Evolutionary conservation across 1,140 invertebrate species (phyloP).

Genomic region (Drosophila rufa): DNA sequence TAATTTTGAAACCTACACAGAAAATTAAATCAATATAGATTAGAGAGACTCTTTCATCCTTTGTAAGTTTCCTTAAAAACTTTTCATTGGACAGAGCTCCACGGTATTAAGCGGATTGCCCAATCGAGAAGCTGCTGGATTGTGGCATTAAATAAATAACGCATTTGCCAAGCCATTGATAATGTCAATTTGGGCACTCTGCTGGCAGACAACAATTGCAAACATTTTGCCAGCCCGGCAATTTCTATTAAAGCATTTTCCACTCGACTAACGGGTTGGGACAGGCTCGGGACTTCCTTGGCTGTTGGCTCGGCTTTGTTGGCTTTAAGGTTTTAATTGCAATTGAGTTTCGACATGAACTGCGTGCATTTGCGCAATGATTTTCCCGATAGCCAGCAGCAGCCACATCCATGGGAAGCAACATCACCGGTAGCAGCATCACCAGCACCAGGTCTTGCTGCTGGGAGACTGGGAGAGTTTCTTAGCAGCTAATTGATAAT

Average conservation of each 20-base stretch:
- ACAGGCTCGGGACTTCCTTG: slow-evolving; percentile 32
- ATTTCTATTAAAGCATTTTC: slow-evolving; percentile 77
- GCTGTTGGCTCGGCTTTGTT: slow-evolving; percentile 36
- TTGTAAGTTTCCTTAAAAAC: neutral
- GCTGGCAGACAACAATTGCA: slow-evolving; percentile 48
- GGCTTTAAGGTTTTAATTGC: slow-evolving; percentile 73
- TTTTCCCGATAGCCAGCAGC: slow-evolving; percentile 65
- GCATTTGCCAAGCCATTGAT: slow-evolving; percentile 56
- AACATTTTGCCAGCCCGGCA: slow-evolving; percentile 43
- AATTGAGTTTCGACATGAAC: slow-evolving; percentile 77
- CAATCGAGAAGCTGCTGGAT: slow-evolving; percentile 41
- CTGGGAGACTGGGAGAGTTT: slow-evolving; percentile 29
- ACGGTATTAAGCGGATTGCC: slow-evolving; percentile 28
- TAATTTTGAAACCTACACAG: too few relatives aligned
- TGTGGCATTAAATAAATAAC: slow-evolving; percentile 64
- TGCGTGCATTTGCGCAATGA: slow-evolving; percentile 81
- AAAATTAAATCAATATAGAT: too few relatives aligned
- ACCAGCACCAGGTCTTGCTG: neutral
- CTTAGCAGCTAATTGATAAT: slow-evolving; percentile 71
- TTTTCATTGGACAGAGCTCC: neutral
- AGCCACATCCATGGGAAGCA: slow-evolving; percentile 42
- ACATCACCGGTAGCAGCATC: slow-evolving; percentile 2
- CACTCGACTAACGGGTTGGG: slow-evolving; percentile 60
- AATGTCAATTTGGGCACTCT: slow-evolving; percentile 56
- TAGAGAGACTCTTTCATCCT: too few relatives aligned